Evolutionary conservation across 1,140 invertebrate genomes (phyloP).

Genomic region (Cydia amplana): DNA sequence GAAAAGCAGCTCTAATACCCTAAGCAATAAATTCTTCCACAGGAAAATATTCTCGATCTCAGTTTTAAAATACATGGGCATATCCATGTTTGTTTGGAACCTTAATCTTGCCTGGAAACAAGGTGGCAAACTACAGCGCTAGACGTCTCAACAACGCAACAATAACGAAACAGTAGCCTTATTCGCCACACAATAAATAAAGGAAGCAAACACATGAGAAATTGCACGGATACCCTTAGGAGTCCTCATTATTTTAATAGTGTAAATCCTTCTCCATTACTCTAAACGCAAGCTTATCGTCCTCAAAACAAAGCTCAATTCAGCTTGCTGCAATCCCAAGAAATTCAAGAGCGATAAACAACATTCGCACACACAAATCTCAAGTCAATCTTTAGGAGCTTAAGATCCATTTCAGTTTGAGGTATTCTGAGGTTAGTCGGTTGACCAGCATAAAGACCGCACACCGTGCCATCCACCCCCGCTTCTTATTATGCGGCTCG

Average conservation of each 20-base stretch:
- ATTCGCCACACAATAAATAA: conserved; percentile 70
- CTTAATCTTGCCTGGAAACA: conserved; percentile 32
- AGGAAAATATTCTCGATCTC: background rate
- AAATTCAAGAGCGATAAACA: conserved; percentile 48
- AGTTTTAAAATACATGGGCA: background rate
- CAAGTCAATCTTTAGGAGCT: conserved; percentile 32
- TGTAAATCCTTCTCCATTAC: conserved; percentile 48
- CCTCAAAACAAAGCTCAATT: conserved; percentile 38
- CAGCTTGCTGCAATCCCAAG: conserved; percentile 34
- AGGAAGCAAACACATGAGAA: conserved; percentile 68
- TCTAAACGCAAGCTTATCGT: conserved; percentile 45
- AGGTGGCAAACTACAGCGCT: conserved; percentile 46
- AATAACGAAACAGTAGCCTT: conserved; percentile 64
- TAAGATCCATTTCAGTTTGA: conserved; percentile 43
- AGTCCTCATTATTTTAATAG: conserved; percentile 73
- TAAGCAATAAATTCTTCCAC: background rate
- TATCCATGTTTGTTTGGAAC: conserved; percentile 37
- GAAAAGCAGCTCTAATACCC: background rate
- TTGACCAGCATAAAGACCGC: conserved; percentile 60
- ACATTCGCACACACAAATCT: conserved; percentile 39
- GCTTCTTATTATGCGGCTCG: conserved; percentile 41
- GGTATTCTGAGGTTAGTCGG: conserved; percentile 38
- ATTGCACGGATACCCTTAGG: conserved; percentile 70
- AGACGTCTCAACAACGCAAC: conserved; percentile 39
- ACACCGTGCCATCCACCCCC: conserved; percentile 60